Conservation (phyloP, 23 tunicate species). For the Styela clava region DNA sequence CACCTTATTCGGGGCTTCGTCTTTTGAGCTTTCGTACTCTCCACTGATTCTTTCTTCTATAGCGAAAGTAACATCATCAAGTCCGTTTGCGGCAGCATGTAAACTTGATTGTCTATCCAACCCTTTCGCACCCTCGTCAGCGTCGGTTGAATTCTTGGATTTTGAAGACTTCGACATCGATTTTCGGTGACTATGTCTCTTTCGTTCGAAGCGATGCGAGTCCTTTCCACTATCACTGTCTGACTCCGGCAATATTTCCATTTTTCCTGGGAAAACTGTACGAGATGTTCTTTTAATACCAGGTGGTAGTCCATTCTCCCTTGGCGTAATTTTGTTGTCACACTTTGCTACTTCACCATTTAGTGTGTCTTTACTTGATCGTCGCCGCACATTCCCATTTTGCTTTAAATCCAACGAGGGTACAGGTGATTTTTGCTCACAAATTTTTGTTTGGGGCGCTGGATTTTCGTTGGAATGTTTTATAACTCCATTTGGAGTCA, state of each 20-base stretch:
- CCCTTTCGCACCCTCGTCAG: background rate
- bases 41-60: too few relatives aligned
- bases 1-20: too few relatives aligned
- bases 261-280: slow-evolving; percentile 37
- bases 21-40: too few relatives aligned
- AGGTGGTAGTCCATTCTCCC: background rate
- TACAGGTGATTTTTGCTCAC: background rate
- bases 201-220: background rate
- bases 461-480: background rate
- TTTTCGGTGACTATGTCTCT: background rate
- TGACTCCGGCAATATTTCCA: slow-evolving; percentile 39
- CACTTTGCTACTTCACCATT: background rate
- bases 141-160: background rate
- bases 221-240: slow-evolving; percentile 3
- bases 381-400: background rate
- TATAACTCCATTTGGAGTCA: slow-evolving; percentile 9
- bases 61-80: background rate
- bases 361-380: background rate
- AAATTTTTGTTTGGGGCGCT: background rate
- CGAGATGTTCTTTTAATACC: slow-evolving; percentile 24
- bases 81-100: background rate
- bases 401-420: background rate
- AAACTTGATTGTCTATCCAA: slow-evolving; percentile 1
- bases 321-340: background rate
- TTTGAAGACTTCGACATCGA: background rate